Percentiles rank a stretch among this genome's conserved stretches.
These are phyloP conservation scores for Parazoanthus darwini DNA, from an alignment of 92 coral and sea anemone genomes.

Conservation along the genomic window DNA sequence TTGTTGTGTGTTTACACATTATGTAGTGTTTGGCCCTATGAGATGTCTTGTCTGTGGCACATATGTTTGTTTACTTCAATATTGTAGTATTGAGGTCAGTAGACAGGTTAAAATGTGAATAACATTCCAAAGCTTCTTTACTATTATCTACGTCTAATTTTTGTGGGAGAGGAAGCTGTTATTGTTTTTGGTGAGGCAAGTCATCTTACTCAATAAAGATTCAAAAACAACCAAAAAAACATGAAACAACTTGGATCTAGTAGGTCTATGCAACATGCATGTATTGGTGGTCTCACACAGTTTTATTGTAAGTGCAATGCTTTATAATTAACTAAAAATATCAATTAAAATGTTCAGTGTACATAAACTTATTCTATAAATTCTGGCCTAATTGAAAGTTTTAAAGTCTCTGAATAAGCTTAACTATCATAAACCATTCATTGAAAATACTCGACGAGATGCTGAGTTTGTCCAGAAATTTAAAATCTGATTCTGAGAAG, in stretches of 20 bases:
- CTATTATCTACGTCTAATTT: neutral
- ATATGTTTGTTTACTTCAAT: conserved; percentile 29
- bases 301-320: neutral
- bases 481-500: neutral
- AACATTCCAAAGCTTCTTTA: conserved; percentile 1
- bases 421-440: neutral
- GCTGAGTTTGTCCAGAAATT: neutral
- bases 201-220: too few species aligned
- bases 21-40: conserved; percentile 20
- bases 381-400: too few species aligned
- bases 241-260: neutral
- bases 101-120: neutral
- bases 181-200: too few species aligned
- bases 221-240: neutral
- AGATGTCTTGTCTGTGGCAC: conserved; percentile 8
- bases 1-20: conserved; percentile 8
- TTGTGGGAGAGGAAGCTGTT: neutral
- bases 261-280: neutral
- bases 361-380: too few species aligned
- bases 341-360: too few species aligned
- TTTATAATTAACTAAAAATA: neutral
- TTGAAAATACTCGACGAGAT: too few species aligned
- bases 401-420: too few species aligned
- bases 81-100: conserved; percentile 26
- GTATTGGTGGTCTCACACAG: neutral